phyloP scores from a whole-genome alignment of 1,140 invertebrate species.

The Aphaenogaster rudis region DNA sequence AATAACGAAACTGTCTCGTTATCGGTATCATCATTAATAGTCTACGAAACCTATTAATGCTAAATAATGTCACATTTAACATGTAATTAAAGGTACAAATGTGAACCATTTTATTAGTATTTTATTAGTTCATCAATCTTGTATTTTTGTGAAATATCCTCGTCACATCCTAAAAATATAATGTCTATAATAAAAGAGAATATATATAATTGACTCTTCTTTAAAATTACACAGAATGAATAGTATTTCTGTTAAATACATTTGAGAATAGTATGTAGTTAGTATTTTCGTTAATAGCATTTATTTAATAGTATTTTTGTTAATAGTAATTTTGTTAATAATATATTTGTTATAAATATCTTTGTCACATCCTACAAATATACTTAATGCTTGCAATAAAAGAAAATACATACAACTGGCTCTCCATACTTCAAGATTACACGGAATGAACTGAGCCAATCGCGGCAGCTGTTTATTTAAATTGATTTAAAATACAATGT shows the following conservation, averaged over 20 bases:
- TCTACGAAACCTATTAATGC: not conserved
- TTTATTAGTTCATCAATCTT: not conserved
- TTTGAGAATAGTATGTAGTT: not conserved
- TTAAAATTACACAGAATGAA: not conserved
- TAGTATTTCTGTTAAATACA: not conserved
- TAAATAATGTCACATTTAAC: not conserved
- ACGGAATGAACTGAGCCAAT: not conserved
- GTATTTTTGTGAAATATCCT: conserved; percentile 14
- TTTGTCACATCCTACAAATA: not conserved
- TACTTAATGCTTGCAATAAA: not conserved
- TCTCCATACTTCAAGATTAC: not conserved
- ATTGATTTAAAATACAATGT: not conserved
- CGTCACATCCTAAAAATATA: not conserved
- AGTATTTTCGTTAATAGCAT: not conserved
- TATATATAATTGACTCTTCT: not conserved
- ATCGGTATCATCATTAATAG: not conserved
- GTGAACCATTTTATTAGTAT: not conserved
- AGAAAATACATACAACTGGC: not conserved
- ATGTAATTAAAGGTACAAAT: conserved; percentile 8
- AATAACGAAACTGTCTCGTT: not conserved
- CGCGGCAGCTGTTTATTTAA: not conserved
- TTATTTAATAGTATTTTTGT: not conserved
- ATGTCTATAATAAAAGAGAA: not conserved
- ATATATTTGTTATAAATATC: not conserved
- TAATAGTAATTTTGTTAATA: not conserved